These are phyloP conservation scores for Dinomys branickii DNA, from an alignment of 2,113 vertebrate species.

Conservation along the genomic window DNA sequence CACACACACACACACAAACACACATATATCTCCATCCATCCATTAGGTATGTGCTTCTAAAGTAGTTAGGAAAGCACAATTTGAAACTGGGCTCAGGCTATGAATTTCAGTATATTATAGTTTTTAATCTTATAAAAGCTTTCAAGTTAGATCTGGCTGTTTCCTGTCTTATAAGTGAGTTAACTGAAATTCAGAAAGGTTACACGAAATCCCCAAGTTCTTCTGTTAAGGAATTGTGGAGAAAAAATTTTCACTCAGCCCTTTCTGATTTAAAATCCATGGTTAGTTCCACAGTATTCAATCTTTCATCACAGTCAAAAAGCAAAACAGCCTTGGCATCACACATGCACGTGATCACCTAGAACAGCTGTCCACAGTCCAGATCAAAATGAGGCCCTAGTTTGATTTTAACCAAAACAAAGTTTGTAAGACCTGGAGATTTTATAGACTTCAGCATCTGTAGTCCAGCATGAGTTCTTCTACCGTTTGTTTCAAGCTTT, in stretches of 20 bases:
- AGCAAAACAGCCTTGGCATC: background rate
- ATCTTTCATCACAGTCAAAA: constrained; percentile 42
- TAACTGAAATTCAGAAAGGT: background rate
- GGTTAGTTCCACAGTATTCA: background rate
- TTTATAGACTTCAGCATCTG: background rate
- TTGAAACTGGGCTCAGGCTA: background rate
- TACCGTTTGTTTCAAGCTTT: background rate
- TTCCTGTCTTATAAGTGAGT: background rate
- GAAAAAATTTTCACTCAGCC: background rate
- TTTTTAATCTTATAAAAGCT: constrained; percentile 7
- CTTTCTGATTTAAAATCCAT: background rate
- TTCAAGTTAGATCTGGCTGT: background rate
- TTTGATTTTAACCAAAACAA: constrained; percentile 1
- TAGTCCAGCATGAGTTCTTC: background rate
- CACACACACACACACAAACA: too few relatives aligned
- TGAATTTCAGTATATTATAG: background rate
- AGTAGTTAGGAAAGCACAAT: background rate
- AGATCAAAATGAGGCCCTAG: background rate
- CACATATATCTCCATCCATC: too few relatives aligned
- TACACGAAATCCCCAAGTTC: background rate
- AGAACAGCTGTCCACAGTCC: background rate
- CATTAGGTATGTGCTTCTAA: background rate
- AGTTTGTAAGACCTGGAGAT: constrained; percentile 30
- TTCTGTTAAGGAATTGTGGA: background rate
- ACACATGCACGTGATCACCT: background rate